Evolutionary conservation across 2,113 vertebrate genomes (phyloP).

Genomic region (Fukomys damarensis): DNA sequence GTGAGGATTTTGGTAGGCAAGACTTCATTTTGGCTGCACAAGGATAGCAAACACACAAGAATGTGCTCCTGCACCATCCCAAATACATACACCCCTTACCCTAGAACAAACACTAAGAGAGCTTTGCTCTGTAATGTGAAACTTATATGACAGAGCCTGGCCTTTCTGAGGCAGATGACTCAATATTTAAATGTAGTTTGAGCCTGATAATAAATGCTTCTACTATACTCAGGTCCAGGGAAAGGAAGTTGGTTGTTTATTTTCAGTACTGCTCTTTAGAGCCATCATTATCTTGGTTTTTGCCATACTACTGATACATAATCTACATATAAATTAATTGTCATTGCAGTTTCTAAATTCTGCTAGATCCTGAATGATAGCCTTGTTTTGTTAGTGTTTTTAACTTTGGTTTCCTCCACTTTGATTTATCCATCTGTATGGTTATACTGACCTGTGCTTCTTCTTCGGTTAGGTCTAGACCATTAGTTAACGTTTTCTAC

Average conservation of each 20-base stretch:
- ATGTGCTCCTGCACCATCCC: not conserved
- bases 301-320: not conserved
- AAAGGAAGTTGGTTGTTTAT: not conserved
- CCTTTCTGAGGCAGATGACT: not conserved
- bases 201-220: not conserved
- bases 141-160: not conserved
- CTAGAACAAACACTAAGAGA: not conserved
- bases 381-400: not conserved
- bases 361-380: not conserved
- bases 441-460: not conserved
- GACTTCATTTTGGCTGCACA: not conserved
- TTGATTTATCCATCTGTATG: not conserved
- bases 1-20: not conserved
- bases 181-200: not conserved
- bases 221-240: not conserved
- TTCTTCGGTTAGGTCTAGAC: not conserved
- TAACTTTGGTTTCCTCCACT: not conserved
- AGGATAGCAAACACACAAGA: not conserved
- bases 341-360: not conserved
- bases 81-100: not conserved
- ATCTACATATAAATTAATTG: not conserved
- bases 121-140: not conserved
- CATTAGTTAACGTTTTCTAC: not conserved
- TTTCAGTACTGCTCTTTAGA: not conserved
- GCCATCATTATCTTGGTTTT: constrained; percentile 7